Conservation (phyloP, 2,888 invertebrate genomes). For the Cetonia aurata region DNA sequence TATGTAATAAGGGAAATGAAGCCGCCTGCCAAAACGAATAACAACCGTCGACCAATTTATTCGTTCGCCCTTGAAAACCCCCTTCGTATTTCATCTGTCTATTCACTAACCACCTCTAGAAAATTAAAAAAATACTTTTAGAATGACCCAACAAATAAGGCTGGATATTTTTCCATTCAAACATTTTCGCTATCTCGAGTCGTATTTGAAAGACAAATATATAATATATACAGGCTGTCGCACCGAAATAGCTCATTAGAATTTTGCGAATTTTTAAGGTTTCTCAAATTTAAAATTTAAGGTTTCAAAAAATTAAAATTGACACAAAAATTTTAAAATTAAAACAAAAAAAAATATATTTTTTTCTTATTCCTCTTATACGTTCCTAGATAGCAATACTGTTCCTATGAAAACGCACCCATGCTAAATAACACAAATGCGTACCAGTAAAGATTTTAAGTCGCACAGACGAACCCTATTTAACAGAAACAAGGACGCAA, state of each 20-base stretch:
- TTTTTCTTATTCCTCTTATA: slow-evolving; percentile 10
- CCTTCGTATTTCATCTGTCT: slow-evolving; percentile 96
- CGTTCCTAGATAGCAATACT: too few relatives aligned
- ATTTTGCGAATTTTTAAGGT: too few relatives aligned
- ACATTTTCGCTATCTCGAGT: slow-evolving; percentile 21
- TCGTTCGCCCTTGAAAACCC: slow-evolving; percentile 97
- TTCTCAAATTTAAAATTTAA: too few relatives aligned
- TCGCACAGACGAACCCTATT: slow-evolving; percentile 82
- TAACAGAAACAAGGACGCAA: slow-evolving; percentile 89
- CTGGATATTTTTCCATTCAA: too few relatives aligned
- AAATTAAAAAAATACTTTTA: too few relatives aligned
- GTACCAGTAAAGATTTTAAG: slow-evolving; percentile 78
- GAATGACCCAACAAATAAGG: too few relatives aligned
- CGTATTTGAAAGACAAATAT: too few relatives aligned
- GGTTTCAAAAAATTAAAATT: too few relatives aligned
- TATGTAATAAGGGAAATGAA: slow-evolving; percentile 88
- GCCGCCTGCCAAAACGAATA: slow-evolving; percentile 99
- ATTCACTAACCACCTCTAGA: slow-evolving; percentile 86
- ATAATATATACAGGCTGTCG: too few relatives aligned
- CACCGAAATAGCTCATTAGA: too few relatives aligned
- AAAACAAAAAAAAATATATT: slow-evolving; percentile 23
- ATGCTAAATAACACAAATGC: slow-evolving; percentile 8
- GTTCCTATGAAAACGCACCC: too few relatives aligned
- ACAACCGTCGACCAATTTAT: slow-evolving; percentile 98
- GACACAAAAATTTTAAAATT: too few relatives aligned